Base-by-base conservation (phyloP, 2,113 vertebrate species). In the Indicator maculatus region DNA sequence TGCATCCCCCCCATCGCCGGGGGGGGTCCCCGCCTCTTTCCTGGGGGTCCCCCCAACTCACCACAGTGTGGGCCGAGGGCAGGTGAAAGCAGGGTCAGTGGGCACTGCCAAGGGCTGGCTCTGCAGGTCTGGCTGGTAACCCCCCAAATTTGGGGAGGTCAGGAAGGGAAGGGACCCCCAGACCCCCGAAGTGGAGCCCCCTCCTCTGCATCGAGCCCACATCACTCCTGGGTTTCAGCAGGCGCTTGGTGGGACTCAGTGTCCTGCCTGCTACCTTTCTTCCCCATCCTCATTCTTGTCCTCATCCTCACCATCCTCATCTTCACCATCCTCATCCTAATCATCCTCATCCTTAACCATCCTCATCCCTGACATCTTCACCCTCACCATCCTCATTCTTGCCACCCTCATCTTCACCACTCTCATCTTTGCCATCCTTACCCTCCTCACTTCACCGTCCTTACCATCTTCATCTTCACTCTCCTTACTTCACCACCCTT, bases 221-320 rank as follows among this genome's bases (percentile, higher is more conserved):
- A 24, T 47, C 53, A 15, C 6, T 31, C 56, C 56, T 0, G 2
- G 45, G 20, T 9, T 59, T 47, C 76, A 45, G 75, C 0, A 0
- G 41, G 1, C 56, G 56, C 41, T 64, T 0, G 0, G 59, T 17
- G 52, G 58, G 67, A 67, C 0, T 0, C 4, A 2, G 33, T 13
- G 33, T 56, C 63, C 45, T 19, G 8, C 39, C 53, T 75, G 31
- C 16, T 52, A 39, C 39, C 16, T 39, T 36, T 81, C 52, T 60
- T 89, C 15, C 6, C 24, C 60, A 4, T 71, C 63, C 33, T 83
- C 15, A 1, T 30, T 21, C 3, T 39, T 85, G 27, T 85, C 75
- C 16, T 7, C 24, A 24, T 60, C 33, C 2, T 39, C 59, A 9
- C 52, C 53, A 12, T 59, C 63, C 28, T 39, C 71, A n/a, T 66